Base-by-base conservation (phyloP, 2,113 vertebrate species). In the Hypanus sabinus region DNA sequence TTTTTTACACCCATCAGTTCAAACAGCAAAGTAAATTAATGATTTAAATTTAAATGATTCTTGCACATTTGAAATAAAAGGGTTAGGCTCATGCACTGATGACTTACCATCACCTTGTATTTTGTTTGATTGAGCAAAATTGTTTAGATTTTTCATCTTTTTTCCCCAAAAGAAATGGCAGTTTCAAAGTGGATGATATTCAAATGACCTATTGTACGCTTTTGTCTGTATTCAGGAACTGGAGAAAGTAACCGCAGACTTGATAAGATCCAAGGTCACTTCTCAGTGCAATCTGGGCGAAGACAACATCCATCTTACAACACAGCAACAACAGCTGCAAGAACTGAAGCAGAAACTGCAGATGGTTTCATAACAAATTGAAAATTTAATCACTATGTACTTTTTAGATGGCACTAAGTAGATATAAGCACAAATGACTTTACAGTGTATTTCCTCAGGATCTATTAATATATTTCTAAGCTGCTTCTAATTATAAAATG, bases 261-360 rank as follows among this genome's bases (percentile, higher is more conserved):
- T 98, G 95, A 96, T 98, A 94, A 98, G 97, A 95, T 97, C 96
- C 95, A 98, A 97, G 95, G 97, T 98, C 95, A 96, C 95, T 55
- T 97, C 96, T 93, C 95, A 97, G 92, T 95, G 95, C 95, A 97
- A 95, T 94, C 96, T 96, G 94, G 96, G 95, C 96, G 96, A 97
- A 96, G 96, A 97, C 96, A 96, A 94, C 95, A 95, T 96, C 94
- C 95, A 94, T 95, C 95, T 96, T 71, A 94, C 95, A 95, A 95
- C 96, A 94, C 97, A 96, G 95, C 97, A 98, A 94, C 98, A 98
- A 95, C 96, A 97, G 94, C 76, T 97, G 94, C 96, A 98, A 96
- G 97, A 98, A 95, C 97, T 99, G 94, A 96, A 97, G 70, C 97
- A 97, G 94, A 98, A 96, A 96, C 95, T 98, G 55, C 96, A 94